Evolutionary conservation across 2,113 vertebrate genomes (phyloP), one percentile per base, ranked within the genome.

Genomic region (Ptilorrhoa leucosticta): DNA sequence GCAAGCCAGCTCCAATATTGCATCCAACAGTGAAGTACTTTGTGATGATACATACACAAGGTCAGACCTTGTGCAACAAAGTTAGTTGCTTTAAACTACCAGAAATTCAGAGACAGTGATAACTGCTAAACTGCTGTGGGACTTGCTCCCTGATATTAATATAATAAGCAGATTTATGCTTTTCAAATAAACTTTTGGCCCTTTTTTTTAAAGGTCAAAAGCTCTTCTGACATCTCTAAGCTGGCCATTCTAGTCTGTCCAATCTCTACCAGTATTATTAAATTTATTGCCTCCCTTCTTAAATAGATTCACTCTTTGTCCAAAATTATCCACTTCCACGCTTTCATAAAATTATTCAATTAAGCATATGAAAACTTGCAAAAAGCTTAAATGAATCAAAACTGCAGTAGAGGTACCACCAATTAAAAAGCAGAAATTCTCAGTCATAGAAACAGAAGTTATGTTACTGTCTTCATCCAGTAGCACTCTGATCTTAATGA

Each of bases 391-490:
- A 58, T 39, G 13, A 69, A 66, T 69, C 21, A 69, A 69, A 90
- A 60, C 9, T 60, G 11, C 27, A 53, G 5, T 37, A 79, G 42
- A 69, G 8, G 9, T 58, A 79, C 22, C 9, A 56, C 13, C 45
- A 87, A 71, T 57, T 82, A 85, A 89, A 87, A 91, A 17, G 28
- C 14, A 57, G 39, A 65, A 81, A 79, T 48, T 33, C 37, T 40
- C 13, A 87, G 48, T 51, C 37, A 63, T 2, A 44, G 10, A 54
- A 18, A 23, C 4, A 30, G 33, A 56, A 30, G 8, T 8, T 64
- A 58, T 39, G 10, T 9, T 56, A 63, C 3, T 73, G 17, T 66
- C 17, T 64, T 68, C 20, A 68, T 44, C 28, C 39, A 40, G 28
- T 28, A 90, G 15, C 24, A 58, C 2, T 50, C 28, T 66, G 15